phyloP scores from a whole-genome alignment of 2,797 vertebrate genomes.

The Eurystomus glaucurus region DNA sequence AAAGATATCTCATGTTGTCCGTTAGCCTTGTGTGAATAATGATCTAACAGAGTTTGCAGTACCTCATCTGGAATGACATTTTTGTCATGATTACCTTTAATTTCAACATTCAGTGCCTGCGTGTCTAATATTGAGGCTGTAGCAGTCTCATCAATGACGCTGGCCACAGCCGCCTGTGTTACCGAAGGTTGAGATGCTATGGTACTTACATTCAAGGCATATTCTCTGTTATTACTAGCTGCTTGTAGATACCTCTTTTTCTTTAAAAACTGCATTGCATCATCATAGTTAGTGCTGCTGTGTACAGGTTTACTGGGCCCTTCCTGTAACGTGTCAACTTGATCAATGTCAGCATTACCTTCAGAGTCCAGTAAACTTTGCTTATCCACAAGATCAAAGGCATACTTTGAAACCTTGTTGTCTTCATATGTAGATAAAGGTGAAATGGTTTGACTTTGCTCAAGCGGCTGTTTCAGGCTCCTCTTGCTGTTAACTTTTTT shows the following conservation, averaged over 20 bases:
- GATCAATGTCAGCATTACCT: constrained; percentile 91
- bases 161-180: constrained; percentile 92
- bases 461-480: constrained; percentile 89
- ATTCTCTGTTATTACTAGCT: constrained; percentile 91
- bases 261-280: constrained; percentile 99
- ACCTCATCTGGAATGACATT: constrained; percentile 97
- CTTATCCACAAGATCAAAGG: constrained; percentile 98
- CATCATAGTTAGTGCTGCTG: constrained; percentile 97
- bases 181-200: constrained; percentile 94
- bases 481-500: constrained; percentile 95
- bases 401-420: constrained; percentile 93
- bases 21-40: constrained; percentile 97
- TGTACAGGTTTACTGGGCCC: constrained; percentile 92
- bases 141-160: constrained; percentile 93
- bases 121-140: constrained; percentile 94
- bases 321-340: constrained; percentile 92
- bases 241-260: constrained; percentile 98
- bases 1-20: constrained; percentile 97
- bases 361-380: constrained; percentile 93
- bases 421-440: constrained; percentile 93
- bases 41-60: constrained; percentile 96
- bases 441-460: constrained; percentile 90
- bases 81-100: constrained; percentile 95
- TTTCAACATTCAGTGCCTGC: constrained; percentile 91
- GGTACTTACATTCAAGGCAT: constrained; percentile 91